These are phyloP conservation scores for Zootoca vivipara DNA, from an alignment of 2,113 vertebrate species.

Conservation along the genomic window DNA sequence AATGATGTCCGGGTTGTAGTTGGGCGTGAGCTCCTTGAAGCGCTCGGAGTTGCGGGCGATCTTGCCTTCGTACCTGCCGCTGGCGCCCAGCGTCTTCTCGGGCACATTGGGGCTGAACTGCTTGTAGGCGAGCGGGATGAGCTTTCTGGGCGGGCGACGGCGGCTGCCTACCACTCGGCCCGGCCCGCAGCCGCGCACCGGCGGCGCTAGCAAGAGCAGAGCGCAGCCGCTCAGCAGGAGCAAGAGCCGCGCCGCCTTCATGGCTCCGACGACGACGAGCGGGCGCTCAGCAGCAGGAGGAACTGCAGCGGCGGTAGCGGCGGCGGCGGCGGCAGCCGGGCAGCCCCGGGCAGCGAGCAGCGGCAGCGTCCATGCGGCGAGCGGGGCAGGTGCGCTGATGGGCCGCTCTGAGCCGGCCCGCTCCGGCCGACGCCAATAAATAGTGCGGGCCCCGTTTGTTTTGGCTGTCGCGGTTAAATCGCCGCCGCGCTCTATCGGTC, in stretches of 20 bases:
- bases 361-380: slow-evolving; percentile 77
- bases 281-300: slow-evolving; percentile 71
- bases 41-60: slow-evolving; percentile 92
- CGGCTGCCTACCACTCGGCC: slow-evolving; percentile 95
- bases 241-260: slow-evolving; percentile 84
- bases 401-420: slow-evolving; percentile 74
- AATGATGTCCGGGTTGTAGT: slow-evolving; percentile 98
- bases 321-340: slow-evolving; percentile 71
- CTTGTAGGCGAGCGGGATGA: slow-evolving; percentile 92
- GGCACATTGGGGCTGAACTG: slow-evolving; percentile 94
- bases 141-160: slow-evolving; percentile 88
- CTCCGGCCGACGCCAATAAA: slow-evolving; percentile 79
- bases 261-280: slow-evolving; percentile 79
- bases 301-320: slow-evolving; percentile 56
- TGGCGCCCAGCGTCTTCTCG: slow-evolving; percentile 96
- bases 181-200: slow-evolving; percentile 91
- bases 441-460: slow-evolving; percentile 86
- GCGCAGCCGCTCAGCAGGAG: slow-evolving; percentile 78
- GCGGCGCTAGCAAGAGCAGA: slow-evolving; percentile 82
- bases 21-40: slow-evolving; percentile 95
- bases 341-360: slow-evolving; percentile 84
- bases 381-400: slow-evolving; percentile 65
- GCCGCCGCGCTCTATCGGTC: slow-evolving; percentile 81
- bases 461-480: slow-evolving; percentile 81
- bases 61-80: slow-evolving; percentile 95